phyloP scores from a whole-genome alignment of 1,140 invertebrate species.

The Lerema accius region DNA sequence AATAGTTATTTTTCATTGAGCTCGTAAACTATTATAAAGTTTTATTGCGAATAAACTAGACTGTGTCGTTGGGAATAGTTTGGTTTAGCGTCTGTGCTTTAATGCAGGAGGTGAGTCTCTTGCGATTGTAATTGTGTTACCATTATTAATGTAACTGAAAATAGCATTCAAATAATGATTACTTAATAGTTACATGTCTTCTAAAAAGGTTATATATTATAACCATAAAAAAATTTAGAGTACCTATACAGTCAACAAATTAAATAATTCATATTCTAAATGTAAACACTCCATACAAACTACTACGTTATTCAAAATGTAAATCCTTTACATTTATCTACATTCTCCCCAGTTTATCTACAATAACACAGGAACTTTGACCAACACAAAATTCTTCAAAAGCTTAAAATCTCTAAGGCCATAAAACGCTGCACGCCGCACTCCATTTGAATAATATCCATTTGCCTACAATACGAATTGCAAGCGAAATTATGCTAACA shows the following conservation, averaged over 20 bases:
- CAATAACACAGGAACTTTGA: constrained; percentile 8
- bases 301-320: neutral
- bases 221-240: too few species aligned
- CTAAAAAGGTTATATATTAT: too few species aligned
- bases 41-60: constrained; percentile 2
- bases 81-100: neutral
- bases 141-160: too few species aligned
- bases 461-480: constrained; percentile 34
- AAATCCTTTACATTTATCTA: neutral
- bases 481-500: constrained; percentile 33
- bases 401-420: constrained; percentile 33
- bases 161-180: too few species aligned
- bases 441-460: constrained; percentile 32
- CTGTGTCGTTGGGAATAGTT: neutral
- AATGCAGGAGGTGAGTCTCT: too few species aligned
- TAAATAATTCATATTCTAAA: too few species aligned
- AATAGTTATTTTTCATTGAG: constrained; percentile 15
- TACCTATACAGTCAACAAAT: too few species aligned
- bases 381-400: constrained; percentile 14
- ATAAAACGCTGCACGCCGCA: constrained; percentile 26
- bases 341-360: neutral
- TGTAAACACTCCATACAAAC: neutral
- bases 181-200: too few species aligned
- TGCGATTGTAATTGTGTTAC: too few species aligned
- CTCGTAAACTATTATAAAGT: constrained; percentile 10